Evolutionary conservation across 2,113 vertebrate species (phyloP).

Genomic region (Arenaria interpres): DNA sequence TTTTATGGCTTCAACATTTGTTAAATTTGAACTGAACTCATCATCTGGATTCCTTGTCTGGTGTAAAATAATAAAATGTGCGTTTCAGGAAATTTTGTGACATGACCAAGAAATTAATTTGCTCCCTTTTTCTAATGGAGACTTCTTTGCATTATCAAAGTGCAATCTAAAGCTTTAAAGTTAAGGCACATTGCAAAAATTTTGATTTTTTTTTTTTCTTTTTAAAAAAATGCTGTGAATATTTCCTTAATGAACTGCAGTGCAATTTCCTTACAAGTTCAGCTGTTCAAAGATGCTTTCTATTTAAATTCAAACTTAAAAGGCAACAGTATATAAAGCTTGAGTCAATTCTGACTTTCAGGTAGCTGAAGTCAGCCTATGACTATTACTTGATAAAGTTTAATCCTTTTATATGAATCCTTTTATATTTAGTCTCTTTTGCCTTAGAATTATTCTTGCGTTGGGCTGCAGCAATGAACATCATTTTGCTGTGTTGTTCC

Average conservation of each 20-base stretch:
- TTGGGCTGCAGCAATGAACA: background rate
- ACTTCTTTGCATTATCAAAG: slow-evolving; percentile 1
- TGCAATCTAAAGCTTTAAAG: slow-evolving; percentile 32
- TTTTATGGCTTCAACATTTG: background rate
- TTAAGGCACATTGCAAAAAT: slow-evolving; percentile 11
- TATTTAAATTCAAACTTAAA: slow-evolving; percentile 46
- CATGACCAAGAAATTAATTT: background rate
- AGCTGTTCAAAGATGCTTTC: slow-evolving; percentile 29
- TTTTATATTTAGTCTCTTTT: background rate
- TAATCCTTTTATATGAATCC: background rate
- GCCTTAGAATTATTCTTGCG: background rate
- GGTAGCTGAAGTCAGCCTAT: background rate
- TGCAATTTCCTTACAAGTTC: background rate
- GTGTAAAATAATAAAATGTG: background rate
- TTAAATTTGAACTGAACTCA: background rate
- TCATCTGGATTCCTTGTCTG: background rate
- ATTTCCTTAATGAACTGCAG: slow-evolving; percentile 11
- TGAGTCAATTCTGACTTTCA: background rate
- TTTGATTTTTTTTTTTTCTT: background rate
- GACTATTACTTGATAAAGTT: background rate
- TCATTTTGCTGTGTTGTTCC: background rate
- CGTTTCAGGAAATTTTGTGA: background rate
- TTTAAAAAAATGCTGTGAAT: slow-evolving; percentile 11
- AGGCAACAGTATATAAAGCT: slow-evolving; percentile 15
- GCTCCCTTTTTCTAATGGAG: background rate